Base-by-base conservation (phyloP, 2,113 vertebrate genomes). In the Epinephelus lanceolatus region DNA sequence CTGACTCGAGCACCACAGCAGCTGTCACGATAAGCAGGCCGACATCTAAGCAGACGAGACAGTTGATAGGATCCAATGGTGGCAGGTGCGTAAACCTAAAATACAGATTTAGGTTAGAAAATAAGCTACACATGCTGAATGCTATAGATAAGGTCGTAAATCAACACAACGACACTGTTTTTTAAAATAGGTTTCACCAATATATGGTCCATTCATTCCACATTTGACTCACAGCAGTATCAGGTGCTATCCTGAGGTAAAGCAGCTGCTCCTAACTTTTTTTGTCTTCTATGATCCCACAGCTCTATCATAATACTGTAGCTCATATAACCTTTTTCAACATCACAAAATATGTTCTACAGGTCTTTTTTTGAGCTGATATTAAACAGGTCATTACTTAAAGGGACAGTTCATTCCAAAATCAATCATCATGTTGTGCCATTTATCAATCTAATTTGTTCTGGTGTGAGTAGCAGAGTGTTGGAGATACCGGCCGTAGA, bases 41-140 rank as follows among this genome's bases (percentile, higher is more conserved):
- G 33, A 72, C 30, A 19, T 90, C 80, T 88, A 78, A 88, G 91
- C 83, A 83, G 73, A 90, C 37, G 49, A 88, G 86, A 85, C 84
- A 62, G 72, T 13, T 53, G 73, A 62, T 79, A 40, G 53, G 71
- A 79, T 25, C 66, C 25, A 77, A 72, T 47, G 80, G 37, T 17
- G 21, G 45, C 67, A 21, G 65, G 59, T 45, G 25, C 45, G 61
- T 49, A 71, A 47, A 21, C 62, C 19, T 65, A 73, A 82, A 84
- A 88, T 86, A 86, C 33, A 83, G 77, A 80, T 83, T 75, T 53
- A 74, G 25, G 42, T 73, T 76, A 40, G 62, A 65, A 57, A 81
- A 69, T 61, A 51, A n/a, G 55, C 25, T 71, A 66, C 74, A 19
- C 72, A n/a, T 17, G 33, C 19, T 4, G 18, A 63, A 52, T 63